Evolutionary conservation across 1,140 invertebrate genomes (phyloP), one percentile per base, ranked within the genome.

Genomic region (Heliconius melpomene): DNA sequence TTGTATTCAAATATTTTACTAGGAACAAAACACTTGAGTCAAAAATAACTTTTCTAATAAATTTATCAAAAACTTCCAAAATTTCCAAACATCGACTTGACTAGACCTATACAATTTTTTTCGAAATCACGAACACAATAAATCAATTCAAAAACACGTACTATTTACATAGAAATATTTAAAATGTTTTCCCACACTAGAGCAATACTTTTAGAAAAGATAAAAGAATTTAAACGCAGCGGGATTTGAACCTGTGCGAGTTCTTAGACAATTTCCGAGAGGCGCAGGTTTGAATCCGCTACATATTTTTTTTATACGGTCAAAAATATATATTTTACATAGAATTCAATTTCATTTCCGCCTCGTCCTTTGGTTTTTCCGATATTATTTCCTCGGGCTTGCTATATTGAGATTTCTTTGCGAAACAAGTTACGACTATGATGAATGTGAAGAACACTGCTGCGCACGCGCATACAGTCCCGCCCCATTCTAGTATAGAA

Each of bases 401-500:
- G 9, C 54, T 78, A 29, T 89, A 88, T 26, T 86, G 80, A n/a
- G 83, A 77, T 79, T 87, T 88, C 57, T 82, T 86, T 0, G 73
- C 75, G 75, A 86, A 94, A 76, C 88, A 92, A 0, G 87, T 87
- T 36, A 88, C 72, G 1, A 86, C 84, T 3, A 89, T 84, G 7
- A 91, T 29, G n/a, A 75, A 81, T 2, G 87, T 87, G 66, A 94
- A 88, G 2, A 85, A 60, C 0, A 94, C 79, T 0, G 90, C 89
- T 1, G 86, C 81, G 79, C 88, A 89, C 0, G 91, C 90, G 82
- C 90, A 91, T 7, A 92, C 86, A 0, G 84, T 85, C 0, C 86
- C 87, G 5, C 93, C 93, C 91, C 93, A 93, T 72, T 94, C 93
- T 32, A 87, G 54, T 0, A 91, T 82, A n/a, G 86, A 83, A n/a